Base-by-base conservation (phyloP, 2,113 vertebrate species). In the Vimba vimba region DNA sequence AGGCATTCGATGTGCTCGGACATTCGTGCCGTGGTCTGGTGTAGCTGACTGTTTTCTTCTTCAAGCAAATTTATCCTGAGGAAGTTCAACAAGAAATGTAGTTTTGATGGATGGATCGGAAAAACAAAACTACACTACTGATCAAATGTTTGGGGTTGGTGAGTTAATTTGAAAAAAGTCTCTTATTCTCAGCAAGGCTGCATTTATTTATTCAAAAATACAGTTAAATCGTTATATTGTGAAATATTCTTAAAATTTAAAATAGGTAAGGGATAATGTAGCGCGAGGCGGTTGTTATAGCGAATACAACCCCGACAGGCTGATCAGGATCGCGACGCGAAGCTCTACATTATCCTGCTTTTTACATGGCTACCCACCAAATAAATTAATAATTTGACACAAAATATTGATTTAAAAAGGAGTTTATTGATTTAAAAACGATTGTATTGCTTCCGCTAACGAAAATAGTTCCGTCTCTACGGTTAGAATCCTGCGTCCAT, bases 1-100 rank as follows among this genome's bases (percentile, higher is more conserved):
- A 91, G 66, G 12, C 78, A 47, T 4, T 64, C 6, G 0, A 91
- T 87, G 89, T 89, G 91, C 19, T 82, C 86, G 64, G 88, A 91
- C 90, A 91, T 84, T 71, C 45, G 36, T 45, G 64, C 78, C 36
- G 52, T 25, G 2, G n/a, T 60, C 64, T 52, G 23, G 3, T 52
- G 36, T 2, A 79, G 77, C 19, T 3, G 77, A 80, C 15, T 7
- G 36, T 68, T 79, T 23, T 86, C 77, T 60, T 80, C 55, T 57
- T 79, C 64, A 39, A 86, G 52, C 52, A 80, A 73, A 60, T 73
- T 21, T 13, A 86, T 69, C 36, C 84, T 73, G 77, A 10, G 25
- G 25, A 69, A 52, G 25, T 36, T 4, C 52, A 66, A 50, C 21
- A 19, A 60, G 55, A 45, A 62, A 30, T 13, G 36, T 1, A 12